Evolutionary conservation across 2,113 vertebrate genomes (phyloP).

Genomic region (Ahaetulla prasina): DNA sequence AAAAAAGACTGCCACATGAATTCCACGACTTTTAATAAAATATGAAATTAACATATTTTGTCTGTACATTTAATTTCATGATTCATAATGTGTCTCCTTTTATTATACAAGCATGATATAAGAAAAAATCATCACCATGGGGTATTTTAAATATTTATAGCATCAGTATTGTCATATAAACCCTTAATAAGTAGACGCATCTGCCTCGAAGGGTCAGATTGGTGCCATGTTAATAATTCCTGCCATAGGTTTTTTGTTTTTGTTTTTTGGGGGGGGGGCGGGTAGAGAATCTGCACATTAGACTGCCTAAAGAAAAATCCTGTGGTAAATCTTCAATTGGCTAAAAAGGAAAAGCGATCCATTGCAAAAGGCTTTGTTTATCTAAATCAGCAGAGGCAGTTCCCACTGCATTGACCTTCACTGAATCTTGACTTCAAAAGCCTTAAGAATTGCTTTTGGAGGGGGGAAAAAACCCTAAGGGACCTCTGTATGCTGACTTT

Average conservation of each 20-base stretch:
- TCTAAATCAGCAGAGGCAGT: slow-evolving; percentile 65
- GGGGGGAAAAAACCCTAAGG: slow-evolving; percentile 28
- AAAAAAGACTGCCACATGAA: not conserved
- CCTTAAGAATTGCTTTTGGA: slow-evolving; percentile 46
- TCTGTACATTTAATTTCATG: slow-evolving; percentile 20
- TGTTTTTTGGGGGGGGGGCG: slow-evolving; percentile 24
- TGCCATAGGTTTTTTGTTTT: slow-evolving; percentile 48
- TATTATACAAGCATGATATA: slow-evolving; percentile 38
- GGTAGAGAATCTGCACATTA: slow-evolving; percentile 59
- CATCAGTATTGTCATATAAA: slow-evolving; percentile 16
- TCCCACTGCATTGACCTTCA: slow-evolving; percentile 62
- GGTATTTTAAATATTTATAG: slow-evolving; percentile 46
- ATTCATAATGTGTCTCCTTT: slow-evolving; percentile 33
- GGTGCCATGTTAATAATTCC: slow-evolving; percentile 54
- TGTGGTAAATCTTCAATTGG: slow-evolving; percentile 54
- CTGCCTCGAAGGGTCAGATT: slow-evolving; percentile 52
- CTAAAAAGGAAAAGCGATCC: slow-evolving; percentile 61
- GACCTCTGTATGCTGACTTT: slow-evolving; percentile 42
- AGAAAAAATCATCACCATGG: slow-evolving; percentile 39
- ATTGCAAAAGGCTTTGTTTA: slow-evolving; percentile 55
- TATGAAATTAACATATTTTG: slow-evolving; percentile 24
- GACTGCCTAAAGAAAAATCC: slow-evolving; percentile 56
- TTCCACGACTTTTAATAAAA: slow-evolving; percentile 15
- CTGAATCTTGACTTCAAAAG: slow-evolving; percentile 49
- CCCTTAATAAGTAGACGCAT: slow-evolving; percentile 32